Evolutionary conservation across 2,113 vertebrate genomes (phyloP).

Genomic region (Cepphus grylle): DNA sequence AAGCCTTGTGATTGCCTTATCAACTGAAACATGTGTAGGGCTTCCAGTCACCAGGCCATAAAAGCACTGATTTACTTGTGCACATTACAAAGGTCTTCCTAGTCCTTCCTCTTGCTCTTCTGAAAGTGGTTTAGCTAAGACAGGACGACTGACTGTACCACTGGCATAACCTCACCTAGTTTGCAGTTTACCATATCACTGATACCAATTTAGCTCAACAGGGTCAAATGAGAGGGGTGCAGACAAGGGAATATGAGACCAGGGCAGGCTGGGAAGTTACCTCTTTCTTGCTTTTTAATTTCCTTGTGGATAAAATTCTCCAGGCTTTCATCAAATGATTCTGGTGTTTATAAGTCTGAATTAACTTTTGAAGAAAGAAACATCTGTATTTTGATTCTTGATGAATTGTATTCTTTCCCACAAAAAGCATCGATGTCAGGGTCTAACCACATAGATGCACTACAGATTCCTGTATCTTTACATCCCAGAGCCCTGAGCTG

Average conservation of each 20-base stretch:
- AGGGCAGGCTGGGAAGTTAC: background rate
- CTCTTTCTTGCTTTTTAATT: background rate
- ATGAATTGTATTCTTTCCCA: background rate
- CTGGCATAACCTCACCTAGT: background rate
- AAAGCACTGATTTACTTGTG: conserved; percentile 5
- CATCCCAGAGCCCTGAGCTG: background rate
- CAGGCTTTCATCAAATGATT: background rate
- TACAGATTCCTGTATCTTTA: background rate
- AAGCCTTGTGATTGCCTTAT: conserved; percentile 43
- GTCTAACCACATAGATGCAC: background rate
- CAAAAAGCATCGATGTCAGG: background rate
- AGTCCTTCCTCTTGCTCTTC: background rate
- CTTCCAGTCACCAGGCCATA: conserved; percentile 28
- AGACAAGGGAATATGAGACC: background rate
- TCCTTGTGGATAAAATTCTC: background rate
- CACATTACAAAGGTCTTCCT: conserved; percentile 16
- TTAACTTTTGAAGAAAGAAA: background rate
- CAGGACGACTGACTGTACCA: background rate
- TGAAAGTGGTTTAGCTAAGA: background rate
- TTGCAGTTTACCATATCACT: background rate
- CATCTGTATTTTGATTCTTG: background rate
- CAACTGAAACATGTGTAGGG: conserved; percentile 6
- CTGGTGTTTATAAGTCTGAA: background rate
- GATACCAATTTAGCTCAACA: background rate
- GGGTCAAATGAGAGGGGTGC: background rate